Evolutionary conservation across 2,888 invertebrate species (phyloP), one percentile per base, ranked within the genome.

Genomic region (Steinernema hermaphroditum): DNA sequence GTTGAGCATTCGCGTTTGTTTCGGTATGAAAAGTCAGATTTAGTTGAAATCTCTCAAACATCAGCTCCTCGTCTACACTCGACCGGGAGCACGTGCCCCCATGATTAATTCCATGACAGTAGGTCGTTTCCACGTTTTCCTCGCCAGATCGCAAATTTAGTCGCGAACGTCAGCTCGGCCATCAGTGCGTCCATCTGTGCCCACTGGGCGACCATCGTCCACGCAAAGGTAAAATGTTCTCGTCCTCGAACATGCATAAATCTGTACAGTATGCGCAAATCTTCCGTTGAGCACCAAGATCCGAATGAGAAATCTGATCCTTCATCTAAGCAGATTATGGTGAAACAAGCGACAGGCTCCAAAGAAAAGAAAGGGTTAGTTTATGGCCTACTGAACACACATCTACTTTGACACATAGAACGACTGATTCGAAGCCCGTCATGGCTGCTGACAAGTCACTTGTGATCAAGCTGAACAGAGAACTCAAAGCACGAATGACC

Each of bases 61-160:
- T 68, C 84, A 84, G 69, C 76, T 84, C 24, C 72, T 84, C 16
- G 78, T 77, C 12, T 84, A 84, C 72, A 84, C 84, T 2, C 77
- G 79, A 19, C 84, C 83, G 2, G 76, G 78, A 14, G 82, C 80
- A 4, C 62, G 82, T 49, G 72, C 78, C 8, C 73, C 77, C 1
- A 82, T 80, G 2, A 79, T 76, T n/a, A 75, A 76, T 1, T 72
- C 77, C 16, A 77, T 82, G 73, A 82, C 80, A 16, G 62, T 62
- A 32, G 32, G 46, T n/a, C 4, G 16, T 46, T 46, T 46, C 46
- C 22, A n/a, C 46, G 22, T 37, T 37, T 46, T 46, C 46, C 22
- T 6, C 46, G 22, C 12, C 12, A 12, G 12, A 37, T 8, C 4
- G 37, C 4, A 12, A 4, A 37, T 50, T 62, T 62, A 62, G 62